Evolutionary conservation across 1,140 invertebrate genomes (phyloP).

Genomic region (Ectropis grisescens): DNA sequence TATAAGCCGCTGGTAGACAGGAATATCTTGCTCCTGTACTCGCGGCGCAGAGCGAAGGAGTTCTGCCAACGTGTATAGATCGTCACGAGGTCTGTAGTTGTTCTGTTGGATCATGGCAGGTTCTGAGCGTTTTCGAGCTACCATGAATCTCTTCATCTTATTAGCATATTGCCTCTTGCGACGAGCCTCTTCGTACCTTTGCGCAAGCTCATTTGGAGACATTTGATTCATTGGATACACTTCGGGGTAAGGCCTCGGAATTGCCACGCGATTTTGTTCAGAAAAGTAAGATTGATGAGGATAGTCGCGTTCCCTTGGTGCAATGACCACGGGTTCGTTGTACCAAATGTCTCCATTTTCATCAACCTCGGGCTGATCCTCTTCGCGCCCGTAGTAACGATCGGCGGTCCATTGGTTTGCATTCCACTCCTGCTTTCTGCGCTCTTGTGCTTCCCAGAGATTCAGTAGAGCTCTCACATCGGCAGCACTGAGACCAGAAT

Average conservation of each 20-base stretch:
- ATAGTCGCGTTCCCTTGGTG: constrained; percentile 45
- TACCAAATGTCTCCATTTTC: constrained; percentile 62
- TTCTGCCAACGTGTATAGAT: constrained; percentile 62
- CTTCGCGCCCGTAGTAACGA: constrained; percentile 51
- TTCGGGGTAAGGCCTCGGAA: constrained; percentile 44
- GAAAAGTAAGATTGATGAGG: constrained; percentile 57
- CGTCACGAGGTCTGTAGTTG: constrained; percentile 54
- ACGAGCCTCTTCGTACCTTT: constrained; percentile 57
- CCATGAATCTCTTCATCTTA: constrained; percentile 67
- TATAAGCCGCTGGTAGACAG: constrained; percentile 63
- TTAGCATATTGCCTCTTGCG: constrained; percentile 64
- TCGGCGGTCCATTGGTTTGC: constrained; percentile 59
- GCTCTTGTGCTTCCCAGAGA: constrained; percentile 65
- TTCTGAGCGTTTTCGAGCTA: constrained; percentile 61
- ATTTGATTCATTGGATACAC: constrained; percentile 34
- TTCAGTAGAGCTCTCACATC: constrained; percentile 61
- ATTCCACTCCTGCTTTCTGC: constrained; percentile 58
- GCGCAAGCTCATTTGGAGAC: constrained; percentile 47
- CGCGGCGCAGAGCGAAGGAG: constrained; percentile 58
- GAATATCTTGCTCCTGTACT: constrained; percentile 57
- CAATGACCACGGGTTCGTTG: constrained; percentile 54
- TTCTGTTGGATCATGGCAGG: constrained; percentile 46
- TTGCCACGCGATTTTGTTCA: constrained; percentile 52
- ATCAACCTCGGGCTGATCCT: constrained; percentile 51
- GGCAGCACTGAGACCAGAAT: constrained; percentile 62